Percentiles rank a stretch among this genome's conserved stretches.
phyloP scores from a whole-genome alignment of 2,888 invertebrate species.

The Saturnia japonica region DNA sequence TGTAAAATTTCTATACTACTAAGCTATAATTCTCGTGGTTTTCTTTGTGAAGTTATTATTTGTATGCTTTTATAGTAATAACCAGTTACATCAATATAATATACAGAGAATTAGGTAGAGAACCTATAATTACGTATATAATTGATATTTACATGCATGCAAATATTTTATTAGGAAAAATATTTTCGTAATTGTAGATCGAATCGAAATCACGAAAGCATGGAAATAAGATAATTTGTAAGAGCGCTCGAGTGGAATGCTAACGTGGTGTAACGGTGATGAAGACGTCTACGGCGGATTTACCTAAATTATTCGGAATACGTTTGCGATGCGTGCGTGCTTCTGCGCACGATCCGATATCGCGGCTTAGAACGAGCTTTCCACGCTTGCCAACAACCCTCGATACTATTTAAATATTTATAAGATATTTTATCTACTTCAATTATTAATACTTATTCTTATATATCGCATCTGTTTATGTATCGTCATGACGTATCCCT shows the following conservation, averaged over 20 bases:
- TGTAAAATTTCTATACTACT: neutral
- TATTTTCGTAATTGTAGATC: slow-evolving; percentile 46
- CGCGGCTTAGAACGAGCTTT: slow-evolving; percentile 20
- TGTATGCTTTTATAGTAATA: too few species aligned
- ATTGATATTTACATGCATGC: slow-evolving; percentile 32
- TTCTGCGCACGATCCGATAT: slow-evolving; percentile 49
- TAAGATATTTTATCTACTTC: neutral
- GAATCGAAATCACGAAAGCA: slow-evolving; percentile 59
- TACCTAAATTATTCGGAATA: slow-evolving; percentile 75
- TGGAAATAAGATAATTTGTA: slow-evolving; percentile 71
- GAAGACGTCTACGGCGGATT: slow-evolving; percentile 66
- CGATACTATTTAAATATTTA: slow-evolving; percentile 4
- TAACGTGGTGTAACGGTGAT: slow-evolving; percentile 69
- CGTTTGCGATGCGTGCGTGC: slow-evolving; percentile 62
- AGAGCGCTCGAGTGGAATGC: slow-evolving; percentile 58
- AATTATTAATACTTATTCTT: slow-evolving; percentile 2
- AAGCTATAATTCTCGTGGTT: too few species aligned
- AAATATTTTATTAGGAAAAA: slow-evolving; percentile 44
- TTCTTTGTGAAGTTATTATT: too few species aligned
- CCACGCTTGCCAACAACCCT: slow-evolving; percentile 8
- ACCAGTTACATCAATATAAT: too few species aligned
- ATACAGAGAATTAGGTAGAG: too few species aligned
- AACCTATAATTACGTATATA: too few species aligned
- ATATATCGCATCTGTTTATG: neutral
- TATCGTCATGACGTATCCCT: neutral